Percentiles rank a stretch among this genome's conserved stretches.
Evolutionary conservation across 2,113 vertebrate genomes (phyloP).

Genomic region (Donacobius atricapilla): DNA sequence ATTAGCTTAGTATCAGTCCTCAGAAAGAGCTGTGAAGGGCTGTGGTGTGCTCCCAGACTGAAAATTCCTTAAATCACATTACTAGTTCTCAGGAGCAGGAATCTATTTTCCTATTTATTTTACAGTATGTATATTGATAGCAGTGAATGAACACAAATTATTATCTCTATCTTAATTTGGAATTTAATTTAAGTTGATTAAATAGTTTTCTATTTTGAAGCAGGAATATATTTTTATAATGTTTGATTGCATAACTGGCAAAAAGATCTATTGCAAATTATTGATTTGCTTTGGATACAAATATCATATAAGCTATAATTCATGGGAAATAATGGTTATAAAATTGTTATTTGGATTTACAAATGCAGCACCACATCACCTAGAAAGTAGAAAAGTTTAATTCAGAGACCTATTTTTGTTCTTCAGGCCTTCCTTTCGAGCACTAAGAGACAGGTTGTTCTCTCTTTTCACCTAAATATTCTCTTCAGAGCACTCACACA

Average conservation of each 20-base stretch:
- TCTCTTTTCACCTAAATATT: background rate
- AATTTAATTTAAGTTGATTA: background rate
- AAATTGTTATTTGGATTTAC: background rate
- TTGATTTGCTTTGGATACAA: background rate
- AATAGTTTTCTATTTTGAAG: conserved; percentile 5
- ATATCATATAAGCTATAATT: background rate
- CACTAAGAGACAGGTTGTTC: background rate
- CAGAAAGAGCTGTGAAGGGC: background rate
- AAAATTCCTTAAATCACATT: background rate
- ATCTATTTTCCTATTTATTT: background rate
- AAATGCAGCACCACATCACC: background rate
- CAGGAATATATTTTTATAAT: background rate
- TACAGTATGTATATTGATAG: background rate
- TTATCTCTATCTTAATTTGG: background rate
- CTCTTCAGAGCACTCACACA: background rate
- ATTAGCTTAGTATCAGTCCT: background rate
- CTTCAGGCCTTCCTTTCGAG: background rate
- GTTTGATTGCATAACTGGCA: background rate
- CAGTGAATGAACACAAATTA: background rate
- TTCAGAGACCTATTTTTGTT: background rate
- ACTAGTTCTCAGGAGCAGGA: background rate
- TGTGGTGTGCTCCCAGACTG: background rate
- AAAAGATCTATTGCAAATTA: background rate
- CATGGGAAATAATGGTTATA: background rate
- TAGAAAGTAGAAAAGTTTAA: background rate